phyloP scores from a whole-genome alignment of 2,888 invertebrate species.

The Apamea epomidion region DNA sequence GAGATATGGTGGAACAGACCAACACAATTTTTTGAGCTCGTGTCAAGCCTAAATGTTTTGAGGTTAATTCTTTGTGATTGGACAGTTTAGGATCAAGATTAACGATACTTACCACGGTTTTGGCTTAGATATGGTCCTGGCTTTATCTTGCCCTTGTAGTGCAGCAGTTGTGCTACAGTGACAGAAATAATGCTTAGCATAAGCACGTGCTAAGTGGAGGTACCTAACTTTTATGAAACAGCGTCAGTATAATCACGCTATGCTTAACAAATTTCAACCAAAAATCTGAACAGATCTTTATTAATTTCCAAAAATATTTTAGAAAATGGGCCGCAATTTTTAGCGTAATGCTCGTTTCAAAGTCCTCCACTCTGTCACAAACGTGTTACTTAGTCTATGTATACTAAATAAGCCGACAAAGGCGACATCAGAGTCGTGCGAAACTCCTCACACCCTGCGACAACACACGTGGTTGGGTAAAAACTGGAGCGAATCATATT shows the following conservation, averaged over 20 bases:
- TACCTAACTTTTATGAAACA: not conserved
- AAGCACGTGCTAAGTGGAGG: not conserved
- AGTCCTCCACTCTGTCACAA: conserved; percentile 19
- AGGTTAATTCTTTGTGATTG: not conserved
- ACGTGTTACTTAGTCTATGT: conserved; percentile 54
- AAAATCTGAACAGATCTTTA: not conserved
- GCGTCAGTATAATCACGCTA: not conserved
- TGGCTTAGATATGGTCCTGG: not conserved
- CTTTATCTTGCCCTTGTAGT: not conserved
- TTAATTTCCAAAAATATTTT: not conserved
- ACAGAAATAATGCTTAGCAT: not conserved
- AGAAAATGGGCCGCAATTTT: not conserved
- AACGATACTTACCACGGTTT: not conserved
- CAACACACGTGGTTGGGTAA: conserved; percentile 72
- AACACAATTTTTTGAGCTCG: not conserved
- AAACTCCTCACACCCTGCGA: conserved; percentile 83
- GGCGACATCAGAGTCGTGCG: conserved; percentile 76
- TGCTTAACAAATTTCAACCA: too few species aligned
- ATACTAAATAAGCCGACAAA: conserved; percentile 60
- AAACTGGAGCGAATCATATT: conserved; percentile 67
- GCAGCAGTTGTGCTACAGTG: not conserved
- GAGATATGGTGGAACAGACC: not conserved
- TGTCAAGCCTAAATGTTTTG: not conserved
- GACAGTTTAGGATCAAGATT: not conserved
- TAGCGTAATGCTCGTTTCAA: not conserved